Evolutionary conservation across 2,888 invertebrate species (phyloP), one percentile per base, ranked within the genome.

Genomic region (Volucella bombylans): DNA sequence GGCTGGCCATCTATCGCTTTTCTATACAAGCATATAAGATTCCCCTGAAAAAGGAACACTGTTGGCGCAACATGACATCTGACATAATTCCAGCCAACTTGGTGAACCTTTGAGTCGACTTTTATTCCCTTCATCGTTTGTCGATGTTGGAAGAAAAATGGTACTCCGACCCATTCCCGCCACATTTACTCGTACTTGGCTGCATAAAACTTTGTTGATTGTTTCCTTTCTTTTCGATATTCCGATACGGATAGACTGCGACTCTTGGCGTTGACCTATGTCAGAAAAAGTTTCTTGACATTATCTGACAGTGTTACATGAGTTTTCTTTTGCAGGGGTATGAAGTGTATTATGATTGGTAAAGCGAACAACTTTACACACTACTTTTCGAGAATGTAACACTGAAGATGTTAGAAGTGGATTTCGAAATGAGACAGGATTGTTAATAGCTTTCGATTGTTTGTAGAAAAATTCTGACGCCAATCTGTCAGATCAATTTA

Each of bases 201-300:
- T 65, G 64, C 78, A 65, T 59, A 59, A 12, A 71, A 79, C 71
- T 79, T 71, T 71, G 71, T 52, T 65, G 71, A 79, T 79, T 79
- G 78, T 72, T 65, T 59, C 65, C 52, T 43, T 59, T 78, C 59
- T 50, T n/a, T 59, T 59, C 0, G 38, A 47, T 65, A n/a, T 41
- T 45, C 8, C 12, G 61, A 45, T 45, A 15, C 18, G 61, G 2
- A 23, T 23, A 23, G 18, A 23, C 18, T 23, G 18, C 39, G 47
- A 65, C 64, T 64, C 15, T 18, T 61, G 59, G 50, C 31, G 50
- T 15, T 71, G 78, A 79, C 65, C 78, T 52, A 39, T 79, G 71
- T 71, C 59, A 59, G 9, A 10, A 15, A 72, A 79, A 72, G 41
- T 64, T 77, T 79, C 11, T 52, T 52, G 52, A 68, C 64, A 45